Base-by-base conservation (phyloP, 1,140 invertebrate genomes). In the Drosophila athabasca region DNA sequence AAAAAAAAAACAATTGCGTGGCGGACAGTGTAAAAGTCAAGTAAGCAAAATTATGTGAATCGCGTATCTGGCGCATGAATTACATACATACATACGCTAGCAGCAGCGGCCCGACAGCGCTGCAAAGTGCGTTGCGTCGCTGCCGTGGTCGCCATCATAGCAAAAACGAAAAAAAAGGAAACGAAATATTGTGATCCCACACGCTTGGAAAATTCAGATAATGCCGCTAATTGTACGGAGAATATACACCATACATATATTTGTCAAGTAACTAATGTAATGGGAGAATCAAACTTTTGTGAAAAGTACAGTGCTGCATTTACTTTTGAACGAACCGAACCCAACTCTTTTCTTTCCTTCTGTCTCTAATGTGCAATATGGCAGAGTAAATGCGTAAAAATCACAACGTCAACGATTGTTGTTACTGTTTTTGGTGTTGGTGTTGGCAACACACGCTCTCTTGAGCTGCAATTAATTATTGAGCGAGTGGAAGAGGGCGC, bases 101-200 rank as follows among this genome's bases (percentile, higher is more conserved):
- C 19, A 53, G 71, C 17, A 59, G 46, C 26, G 41, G 46, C 35
- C 3, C 35, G 35, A 39, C 54, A 76, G 54, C 61, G 71, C 62
- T 82, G 83, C 70, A 88, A 87, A 87, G 78, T 87, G 83, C 79
- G 82, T 88, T 85, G 72, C 72, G 64, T 69, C 83, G 80, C 83
- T 82, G 74, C 79, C 62, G 69, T 61, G 73, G 82, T 88, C 83
- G 82, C 82, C 82, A 87, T 87, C 83, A 87, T 69, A 88, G 82
- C 64, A 58, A 64, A 68, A 74, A 69, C 50, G 52, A 11, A 39
- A 39, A 39, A 35, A 39, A 39, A 13, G 35, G 35, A 39, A 39
- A 13, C 13, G 11, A 39, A 39, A 68, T 76, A 61, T 67, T 76
- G 62, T 67, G 72, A 75, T 74, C 71, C 53, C 48, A 45, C 43